These are phyloP conservation scores for Cossypha heuglini DNA, from an alignment of 2,797 vertebrate genomes.

Conservation along the genomic window DNA sequence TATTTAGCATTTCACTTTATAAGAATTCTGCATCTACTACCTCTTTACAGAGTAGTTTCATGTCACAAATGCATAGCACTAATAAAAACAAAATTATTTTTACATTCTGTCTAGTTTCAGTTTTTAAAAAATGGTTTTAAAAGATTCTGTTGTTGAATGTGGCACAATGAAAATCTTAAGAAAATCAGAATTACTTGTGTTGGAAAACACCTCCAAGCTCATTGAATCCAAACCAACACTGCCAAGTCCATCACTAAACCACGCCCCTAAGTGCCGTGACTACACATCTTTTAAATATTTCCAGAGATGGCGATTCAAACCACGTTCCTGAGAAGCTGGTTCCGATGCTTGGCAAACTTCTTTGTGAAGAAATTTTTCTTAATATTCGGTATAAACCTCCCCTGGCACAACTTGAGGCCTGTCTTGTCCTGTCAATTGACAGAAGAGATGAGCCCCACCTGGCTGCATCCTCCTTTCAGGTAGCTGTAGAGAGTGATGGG, in stretches of 20 bases:
- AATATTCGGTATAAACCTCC: not conserved
- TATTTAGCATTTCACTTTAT: not conserved
- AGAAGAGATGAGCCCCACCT: not conserved
- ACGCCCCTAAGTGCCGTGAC: fast-evolving
- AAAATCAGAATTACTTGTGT: not conserved
- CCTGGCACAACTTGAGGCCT: not conserved
- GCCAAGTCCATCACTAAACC: not conserved
- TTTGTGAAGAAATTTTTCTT: not conserved
- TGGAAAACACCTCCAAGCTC: not conserved
- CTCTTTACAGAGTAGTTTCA: not conserved
- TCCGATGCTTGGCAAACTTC: not conserved
- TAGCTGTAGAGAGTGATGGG: fast-evolving
- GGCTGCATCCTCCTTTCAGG: not conserved
- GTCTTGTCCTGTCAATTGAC: not conserved
- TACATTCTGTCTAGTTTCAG: not conserved
- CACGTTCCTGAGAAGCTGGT: not conserved
- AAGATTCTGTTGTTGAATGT: not conserved
- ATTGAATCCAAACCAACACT: fast-evolving
- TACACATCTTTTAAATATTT: not conserved
- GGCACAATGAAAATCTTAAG: not conserved
- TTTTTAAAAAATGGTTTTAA: not conserved
- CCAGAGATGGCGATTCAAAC: not conserved
- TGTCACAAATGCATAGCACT: not conserved
- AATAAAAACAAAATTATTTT: not conserved
- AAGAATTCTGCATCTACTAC: not conserved